phyloP scores from a whole-genome alignment of 2,113 vertebrate genomes.

The Pelecanoides urinatrix region DNA sequence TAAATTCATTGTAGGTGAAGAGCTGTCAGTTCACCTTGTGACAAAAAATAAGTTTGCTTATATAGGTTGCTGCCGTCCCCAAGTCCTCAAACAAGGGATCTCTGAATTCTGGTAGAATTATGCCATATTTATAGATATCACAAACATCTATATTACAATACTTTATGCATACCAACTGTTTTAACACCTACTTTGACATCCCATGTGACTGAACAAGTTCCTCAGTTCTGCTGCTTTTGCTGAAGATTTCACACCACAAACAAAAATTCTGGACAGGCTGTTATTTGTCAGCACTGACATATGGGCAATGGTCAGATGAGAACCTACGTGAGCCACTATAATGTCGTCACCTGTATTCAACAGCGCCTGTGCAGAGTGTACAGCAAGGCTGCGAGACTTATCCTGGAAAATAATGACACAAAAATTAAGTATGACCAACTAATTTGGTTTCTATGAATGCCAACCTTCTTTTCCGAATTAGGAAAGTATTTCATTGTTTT shows the following conservation, averaged over 20 bases:
- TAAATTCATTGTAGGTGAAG: not conserved
- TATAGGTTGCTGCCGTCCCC: not conserved
- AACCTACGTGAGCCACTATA: constrained; percentile 80
- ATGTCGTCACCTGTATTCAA: constrained; percentile 77
- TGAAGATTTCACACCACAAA: constrained; percentile 76
- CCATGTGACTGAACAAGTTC: constrained; percentile 73
- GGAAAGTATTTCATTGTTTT: not conserved
- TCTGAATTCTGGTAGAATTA: not conserved
- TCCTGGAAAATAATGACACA: constrained; percentile 75
- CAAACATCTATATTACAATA: not conserved
- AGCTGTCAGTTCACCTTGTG: not conserved
- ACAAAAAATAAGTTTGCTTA: not conserved
- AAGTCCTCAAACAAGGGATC: not conserved
- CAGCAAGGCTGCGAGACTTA: constrained; percentile 86
- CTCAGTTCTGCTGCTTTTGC: constrained; percentile 74
- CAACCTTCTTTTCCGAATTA: not conserved
- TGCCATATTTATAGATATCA: not conserved
- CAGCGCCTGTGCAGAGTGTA: constrained; percentile 75
- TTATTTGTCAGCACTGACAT: constrained; percentile 72
- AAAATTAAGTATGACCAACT: not conserved
- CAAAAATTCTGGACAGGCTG: constrained; percentile 70
- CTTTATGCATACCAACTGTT: not conserved
- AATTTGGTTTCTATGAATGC: not conserved
- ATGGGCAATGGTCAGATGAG: constrained; percentile 82
- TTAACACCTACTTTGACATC: constrained; percentile 84